Base-by-base conservation (phyloP, 2,888 invertebrate species). In the Stenotaenia linearis region DNA sequence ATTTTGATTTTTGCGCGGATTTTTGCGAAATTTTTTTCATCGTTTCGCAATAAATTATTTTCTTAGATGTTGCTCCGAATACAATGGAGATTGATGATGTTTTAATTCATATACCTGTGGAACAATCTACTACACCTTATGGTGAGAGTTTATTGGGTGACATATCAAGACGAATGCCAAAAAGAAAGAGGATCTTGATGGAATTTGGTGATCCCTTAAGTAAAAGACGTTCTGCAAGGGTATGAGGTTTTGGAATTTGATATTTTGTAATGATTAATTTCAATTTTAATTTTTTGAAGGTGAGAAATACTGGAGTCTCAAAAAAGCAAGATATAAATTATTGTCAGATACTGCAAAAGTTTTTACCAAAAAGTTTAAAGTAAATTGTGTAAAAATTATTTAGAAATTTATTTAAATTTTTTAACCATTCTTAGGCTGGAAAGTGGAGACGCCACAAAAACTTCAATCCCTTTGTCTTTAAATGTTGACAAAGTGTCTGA, bases 311-410 rank as follows among this genome's bases (percentile, higher is more conserved):
- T 78, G 80, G 79, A 23, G 76, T 80, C n/a, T 81, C 80, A 75
- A 82, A 84, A 80, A 85, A 84, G 78, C 85, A 85, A 80, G 85
- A 85, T 77, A 83, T 86, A n/a, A 85, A 86, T 81, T 85, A 85
- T 80, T 83, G 84, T 78, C 85, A 86, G 78, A 81, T 86, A 18
- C 82, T 87, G n/a, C 83, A 84, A 78, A 84, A 85, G 69, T 85
- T 86, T 80, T 82, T 87, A 76, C 87, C 86, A 18, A 83, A 84
- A 15, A 84, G 82, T 77, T 79, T 83, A 37, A 78, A 82, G 82
- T 82, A 80, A 80, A 80, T n/a, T 61, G 15, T 32, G 1, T 1
- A 32, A 12, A 30, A n/a, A 4, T 7, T 3, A 37, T 75, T 37
- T 35, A 1, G 12, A 10, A 23, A 1, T 35, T 7, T 21, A 23